Evolutionary conservation across 35 echinoderm and acorn worm genomes (phyloP), one percentile per base, ranked within the genome.

Genomic region (Chiridota heheva): DNA sequence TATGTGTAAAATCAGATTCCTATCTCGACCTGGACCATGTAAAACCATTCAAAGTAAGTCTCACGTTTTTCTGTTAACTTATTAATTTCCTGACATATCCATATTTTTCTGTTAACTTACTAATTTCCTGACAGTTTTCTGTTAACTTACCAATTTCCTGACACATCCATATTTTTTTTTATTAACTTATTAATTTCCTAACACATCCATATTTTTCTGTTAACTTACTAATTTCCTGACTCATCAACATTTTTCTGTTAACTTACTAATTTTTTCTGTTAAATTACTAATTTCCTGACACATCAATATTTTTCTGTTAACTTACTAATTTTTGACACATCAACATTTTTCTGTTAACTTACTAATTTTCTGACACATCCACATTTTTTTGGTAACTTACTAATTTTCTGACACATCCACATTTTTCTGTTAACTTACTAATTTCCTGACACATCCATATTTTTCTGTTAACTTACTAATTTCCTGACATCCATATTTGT

Each of bases 1-100:
- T 98, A 4, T 92, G 89, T 51, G 80, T 98, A 4, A 67, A 81
- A 39, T 98, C 95, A 15, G 95, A 98, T 79, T 91, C 84, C 53
- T 98, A 98, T 40, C 67, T 98, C 3, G 95, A 98, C 61, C 42
- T 91, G 5, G 89, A 98, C 55, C 60, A 73, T 16, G 56, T 84
- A 26, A 91, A 91, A 76, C 39, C 63, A 40, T 67, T 96, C 42
- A 91, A 96, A 73, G 93, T 96, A 63, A 81, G 86, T 70, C n/a
- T 55, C 7, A 16, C 22, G 71, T 72, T n/a, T n/a, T n/a, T n/a
- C n/a, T 40, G 7, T 29, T 7, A 24, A 51, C 20, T 45, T 22
- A 46, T 73, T n/a, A 2, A 17, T 73, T 40, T n/a, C n/a, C n/a
- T n/a, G n/a, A n/a, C n/a, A n/a, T n/a, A n/a, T n/a, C n/a, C n/a